Percentiles rank a stretch among this genome's conserved stretches.
Conservation (phyloP, 2,797 vertebrate genomes). For the Nyctibius grandis region DNA sequence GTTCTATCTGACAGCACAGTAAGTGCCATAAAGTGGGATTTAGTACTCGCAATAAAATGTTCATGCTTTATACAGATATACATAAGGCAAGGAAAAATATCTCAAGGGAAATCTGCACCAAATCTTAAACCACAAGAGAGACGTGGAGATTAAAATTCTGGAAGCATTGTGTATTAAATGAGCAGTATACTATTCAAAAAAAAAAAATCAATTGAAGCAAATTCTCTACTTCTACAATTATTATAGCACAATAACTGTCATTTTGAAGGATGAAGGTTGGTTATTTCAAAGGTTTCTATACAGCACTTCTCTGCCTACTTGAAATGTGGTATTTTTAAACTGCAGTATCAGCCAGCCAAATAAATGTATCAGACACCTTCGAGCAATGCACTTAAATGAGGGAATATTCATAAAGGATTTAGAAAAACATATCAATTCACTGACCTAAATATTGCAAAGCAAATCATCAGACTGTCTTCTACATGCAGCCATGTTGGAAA, state of each 20-base stretch:
- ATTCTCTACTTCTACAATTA: constrained; percentile 40
- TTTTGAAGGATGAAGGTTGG: constrained; percentile 52
- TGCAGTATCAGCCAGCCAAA: constrained; percentile 58
- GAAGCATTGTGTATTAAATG: neutral
- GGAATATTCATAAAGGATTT: constrained; percentile 64
- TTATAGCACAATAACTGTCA: constrained; percentile 58
- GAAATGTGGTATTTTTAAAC: constrained; percentile 45
- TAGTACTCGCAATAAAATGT: neutral
- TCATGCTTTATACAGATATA: neutral
- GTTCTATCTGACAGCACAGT: neutral
- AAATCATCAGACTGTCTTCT: constrained; percentile 36
- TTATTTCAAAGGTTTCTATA: constrained; percentile 48
- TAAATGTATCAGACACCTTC: constrained; percentile 52
- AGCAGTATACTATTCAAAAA: constrained; percentile 7
- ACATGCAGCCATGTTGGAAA: neutral
- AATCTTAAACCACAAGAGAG: constrained; percentile 41
- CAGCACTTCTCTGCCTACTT: constrained; percentile 26
- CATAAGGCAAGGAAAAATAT: constrained; percentile 8
- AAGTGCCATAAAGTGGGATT: constrained; percentile 25
- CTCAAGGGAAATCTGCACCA: constrained; percentile 37
- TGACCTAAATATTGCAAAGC: constrained; percentile 72
- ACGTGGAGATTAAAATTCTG: constrained; percentile 26
- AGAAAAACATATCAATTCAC: constrained; percentile 63
- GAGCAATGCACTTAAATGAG: constrained; percentile 59
- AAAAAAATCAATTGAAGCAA: constrained; percentile 47